Evolutionary conservation across 1,140 invertebrate species (phyloP).

Genomic region (Achatina immaculata): DNA sequence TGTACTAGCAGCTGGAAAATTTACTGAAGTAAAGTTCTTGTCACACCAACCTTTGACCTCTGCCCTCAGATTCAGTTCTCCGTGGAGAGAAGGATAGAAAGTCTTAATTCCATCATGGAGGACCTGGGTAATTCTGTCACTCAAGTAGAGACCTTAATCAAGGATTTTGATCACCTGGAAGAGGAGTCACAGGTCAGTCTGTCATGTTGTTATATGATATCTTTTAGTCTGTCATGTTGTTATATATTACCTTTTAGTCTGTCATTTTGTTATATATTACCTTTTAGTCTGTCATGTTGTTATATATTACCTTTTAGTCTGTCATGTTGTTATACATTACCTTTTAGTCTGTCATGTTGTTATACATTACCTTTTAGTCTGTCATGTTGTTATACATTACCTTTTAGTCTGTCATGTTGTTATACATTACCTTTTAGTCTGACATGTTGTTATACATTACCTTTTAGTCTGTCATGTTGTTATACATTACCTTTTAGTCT

Average conservation of each 20-base stretch:
- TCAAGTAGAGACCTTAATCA: slow-evolving; percentile 82
- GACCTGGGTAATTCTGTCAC: slow-evolving; percentile 87
- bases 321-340: too few relatives aligned
- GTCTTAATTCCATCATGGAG: slow-evolving; percentile 75
- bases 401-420: too few relatives aligned
- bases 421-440: too few relatives aligned
- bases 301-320: too few relatives aligned
- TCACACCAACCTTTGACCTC: background rate
- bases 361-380: too few relatives aligned
- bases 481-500: too few relatives aligned
- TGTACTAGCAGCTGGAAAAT: too few relatives aligned
- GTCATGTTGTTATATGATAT: slow-evolving; percentile 6
- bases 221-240: background rate
- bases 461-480: too few relatives aligned
- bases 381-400: too few relatives aligned
- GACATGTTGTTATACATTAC: too few relatives aligned
- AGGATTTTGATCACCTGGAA: slow-evolving; percentile 84
- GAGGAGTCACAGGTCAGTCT: slow-evolving; percentile 78
- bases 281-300: background rate
- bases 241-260: background rate
- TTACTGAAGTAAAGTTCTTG: too few relatives aligned
- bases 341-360: too few relatives aligned
- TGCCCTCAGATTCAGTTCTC: slow-evolving; percentile 68
- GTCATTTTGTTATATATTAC: background rate
- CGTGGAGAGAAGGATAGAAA: slow-evolving; percentile 70